Evolutionary conservation across 2,113 vertebrate species (phyloP).

Genomic region (Jacana jacana): DNA sequence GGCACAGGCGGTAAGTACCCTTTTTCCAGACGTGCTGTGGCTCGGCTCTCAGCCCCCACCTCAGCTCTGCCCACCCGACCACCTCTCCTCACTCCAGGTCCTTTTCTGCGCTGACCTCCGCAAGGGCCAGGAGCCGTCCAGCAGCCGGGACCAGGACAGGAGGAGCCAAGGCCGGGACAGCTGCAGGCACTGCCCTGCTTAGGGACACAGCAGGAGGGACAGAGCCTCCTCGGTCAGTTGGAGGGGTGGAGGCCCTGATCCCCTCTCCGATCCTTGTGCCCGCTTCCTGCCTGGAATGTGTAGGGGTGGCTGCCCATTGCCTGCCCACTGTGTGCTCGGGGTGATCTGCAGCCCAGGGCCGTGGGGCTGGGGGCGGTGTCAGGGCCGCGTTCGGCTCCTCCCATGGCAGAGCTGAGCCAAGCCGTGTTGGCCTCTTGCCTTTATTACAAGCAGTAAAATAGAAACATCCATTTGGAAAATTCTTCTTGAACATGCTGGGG

Average conservation of each 20-base stretch:
- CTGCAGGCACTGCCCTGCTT: neutral
- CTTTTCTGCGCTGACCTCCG: constrained; percentile 90
- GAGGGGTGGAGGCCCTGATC: no score
- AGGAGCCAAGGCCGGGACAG: neutral
- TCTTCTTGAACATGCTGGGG: constrained; percentile 13
- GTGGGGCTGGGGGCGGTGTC: neutral
- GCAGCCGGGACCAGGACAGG: neutral
- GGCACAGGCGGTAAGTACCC: constrained; percentile 91
- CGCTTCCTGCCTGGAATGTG: neutral
- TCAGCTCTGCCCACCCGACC: rapidly evolving
- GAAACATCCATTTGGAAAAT: constrained; percentile 77
- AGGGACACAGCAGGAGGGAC: neutral
- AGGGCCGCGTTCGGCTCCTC: neutral
- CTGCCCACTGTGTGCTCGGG: neutral
- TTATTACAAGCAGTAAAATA: constrained; percentile 81
- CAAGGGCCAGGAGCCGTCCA: constrained; percentile 70
- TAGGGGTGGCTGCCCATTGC: neutral
- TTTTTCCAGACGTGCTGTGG: neutral
- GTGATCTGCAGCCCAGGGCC: neutral
- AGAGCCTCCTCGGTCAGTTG: neutral
- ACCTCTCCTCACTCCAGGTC: constrained; percentile 68
- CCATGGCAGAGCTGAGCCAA: neutral
- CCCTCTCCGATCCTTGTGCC: rapidly evolving
- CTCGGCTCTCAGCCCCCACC: neutral
- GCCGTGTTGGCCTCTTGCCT: constrained; percentile 48